Evolutionary conservation across 1,140 invertebrate species (phyloP).

Genomic region (Drosophila malerkotliana): DNA sequence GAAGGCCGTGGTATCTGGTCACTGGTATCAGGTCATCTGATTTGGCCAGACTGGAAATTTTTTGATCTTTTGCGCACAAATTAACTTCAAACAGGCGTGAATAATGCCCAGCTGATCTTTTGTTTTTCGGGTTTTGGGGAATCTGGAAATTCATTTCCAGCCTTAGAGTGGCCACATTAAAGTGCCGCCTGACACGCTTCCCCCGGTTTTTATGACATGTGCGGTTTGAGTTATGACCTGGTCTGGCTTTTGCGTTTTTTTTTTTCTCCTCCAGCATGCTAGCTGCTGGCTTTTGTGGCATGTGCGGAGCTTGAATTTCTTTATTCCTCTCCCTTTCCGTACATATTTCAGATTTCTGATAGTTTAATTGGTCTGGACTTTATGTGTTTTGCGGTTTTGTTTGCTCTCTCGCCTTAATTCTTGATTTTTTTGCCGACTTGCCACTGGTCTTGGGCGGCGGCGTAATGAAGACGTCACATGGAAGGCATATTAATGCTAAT

Average conservation of each 20-base stretch:
- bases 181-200: conserved; percentile 73
- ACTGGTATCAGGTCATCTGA: conserved; percentile 34
- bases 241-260: conserved; percentile 4
- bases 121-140: conserved; percentile 32
- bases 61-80: conserved; percentile 60
- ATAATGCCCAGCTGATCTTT: conserved; percentile 70
- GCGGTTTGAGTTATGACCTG: conserved; percentile 47
- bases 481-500: conserved; percentile 65
- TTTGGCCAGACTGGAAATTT: conserved; percentile 21
- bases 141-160: conserved; percentile 52
- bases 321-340: conserved; percentile 17
- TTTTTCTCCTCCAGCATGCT: background rate
- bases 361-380: conserved; percentile 73
- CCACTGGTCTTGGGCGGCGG: conserved; percentile 62
- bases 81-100: conserved; percentile 73
- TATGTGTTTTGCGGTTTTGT: conserved; percentile 47
- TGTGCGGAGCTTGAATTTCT: conserved; percentile 45
- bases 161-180: conserved; percentile 61
- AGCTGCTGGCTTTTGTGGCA: conserved; percentile 31
- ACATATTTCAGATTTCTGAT: conserved; percentile 70
- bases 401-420: conserved; percentile 14
- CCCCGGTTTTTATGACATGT: conserved; percentile 67
- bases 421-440: conserved; percentile 8
- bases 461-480: conserved; percentile 68
- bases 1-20: background rate